Evolutionary conservation across 2,888 invertebrate species (phyloP).

Genomic region (Lasioglossum malachurum): DNA sequence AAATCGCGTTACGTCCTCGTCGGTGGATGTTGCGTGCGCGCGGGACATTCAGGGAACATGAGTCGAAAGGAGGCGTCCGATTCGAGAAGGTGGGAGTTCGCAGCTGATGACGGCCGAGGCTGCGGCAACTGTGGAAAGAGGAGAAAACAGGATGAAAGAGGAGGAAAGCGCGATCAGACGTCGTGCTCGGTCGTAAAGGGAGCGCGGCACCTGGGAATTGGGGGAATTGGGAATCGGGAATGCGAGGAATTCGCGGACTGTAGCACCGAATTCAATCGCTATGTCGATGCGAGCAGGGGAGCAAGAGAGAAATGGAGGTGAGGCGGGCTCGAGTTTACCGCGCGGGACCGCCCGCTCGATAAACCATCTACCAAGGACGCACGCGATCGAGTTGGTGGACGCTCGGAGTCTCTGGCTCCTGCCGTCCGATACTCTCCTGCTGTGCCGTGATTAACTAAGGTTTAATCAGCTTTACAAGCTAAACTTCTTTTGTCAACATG

Average conservation of each 20-base stretch:
- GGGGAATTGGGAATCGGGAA: conserved; percentile 61
- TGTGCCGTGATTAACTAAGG: conserved; percentile 84
- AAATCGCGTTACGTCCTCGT: conserved; percentile 20
- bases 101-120: conserved; percentile 31
- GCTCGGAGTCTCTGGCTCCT: background rate
- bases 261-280: conserved; percentile 83
- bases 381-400: conserved; percentile 45
- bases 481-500: conserved; percentile 84
- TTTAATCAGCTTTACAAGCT: conserved; percentile 84
- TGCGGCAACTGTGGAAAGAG: background rate
- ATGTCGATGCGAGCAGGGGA: conserved; percentile 75
- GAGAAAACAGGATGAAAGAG: background rate
- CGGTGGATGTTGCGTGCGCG: conserved; percentile 32
- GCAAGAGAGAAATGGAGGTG: conserved; percentile 61
- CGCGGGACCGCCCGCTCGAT: conserved; percentile 82
- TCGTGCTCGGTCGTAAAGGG: background rate
- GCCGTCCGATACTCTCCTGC: conserved; percentile 73
- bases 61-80: background rate
- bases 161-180: background rate
- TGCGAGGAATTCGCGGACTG: conserved; percentile 82
- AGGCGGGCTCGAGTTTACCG: conserved; percentile 73
- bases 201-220: background rate
- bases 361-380: conserved; percentile 69
- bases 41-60: background rate
- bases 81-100: background rate